phyloP scores from a whole-genome alignment of 2,113 vertebrate genomes.

The Monopterus albus region DNA sequence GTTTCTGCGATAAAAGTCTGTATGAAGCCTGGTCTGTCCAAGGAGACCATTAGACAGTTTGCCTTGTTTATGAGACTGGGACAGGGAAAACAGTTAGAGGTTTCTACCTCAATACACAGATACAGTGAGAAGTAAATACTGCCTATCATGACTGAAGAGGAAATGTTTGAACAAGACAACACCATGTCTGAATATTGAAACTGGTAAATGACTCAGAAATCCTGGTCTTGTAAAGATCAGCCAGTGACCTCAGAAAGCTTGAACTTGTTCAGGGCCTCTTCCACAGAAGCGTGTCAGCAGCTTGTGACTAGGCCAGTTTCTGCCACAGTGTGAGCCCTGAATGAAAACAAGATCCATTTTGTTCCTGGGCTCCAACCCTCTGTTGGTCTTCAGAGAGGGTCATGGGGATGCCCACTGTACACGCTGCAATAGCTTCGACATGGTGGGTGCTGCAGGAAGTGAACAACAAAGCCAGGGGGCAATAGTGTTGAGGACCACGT shows the following conservation, averaged over 20 bases:
- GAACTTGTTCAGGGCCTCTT: background rate
- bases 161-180: constrained; percentile 13
- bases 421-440: constrained; percentile 23
- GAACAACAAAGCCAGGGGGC: constrained; percentile 3
- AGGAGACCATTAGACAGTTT: fast-evolving
- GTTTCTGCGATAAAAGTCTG: background rate
- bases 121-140: background rate
- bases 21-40: background rate
- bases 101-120: background rate
- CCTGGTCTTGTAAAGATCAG: too few relatives aligned
- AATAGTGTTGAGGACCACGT: constrained; percentile 18
- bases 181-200: background rate
- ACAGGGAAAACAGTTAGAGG: constrained; percentile 7
- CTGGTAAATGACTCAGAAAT: too few relatives aligned
- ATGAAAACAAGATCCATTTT: constrained; percentile 53
- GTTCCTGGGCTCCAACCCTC: constrained; percentile 32
- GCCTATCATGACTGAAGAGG: too few relatives aligned
- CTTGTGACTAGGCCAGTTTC: constrained; percentile 52
- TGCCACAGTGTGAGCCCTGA: constrained; percentile 20
- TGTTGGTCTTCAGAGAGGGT: constrained; percentile 35
- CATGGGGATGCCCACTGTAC: constrained; percentile 28
- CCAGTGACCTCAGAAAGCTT: constrained; percentile 5
- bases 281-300: background rate
- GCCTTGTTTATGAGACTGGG: background rate
- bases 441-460: constrained; percentile 7